A percentile compares a stretch with the other conserved stretches of the same genome.
phyloP scores from a whole-genome alignment of 2,113 vertebrate genomes.

The Lepus europaeus region DNA sequence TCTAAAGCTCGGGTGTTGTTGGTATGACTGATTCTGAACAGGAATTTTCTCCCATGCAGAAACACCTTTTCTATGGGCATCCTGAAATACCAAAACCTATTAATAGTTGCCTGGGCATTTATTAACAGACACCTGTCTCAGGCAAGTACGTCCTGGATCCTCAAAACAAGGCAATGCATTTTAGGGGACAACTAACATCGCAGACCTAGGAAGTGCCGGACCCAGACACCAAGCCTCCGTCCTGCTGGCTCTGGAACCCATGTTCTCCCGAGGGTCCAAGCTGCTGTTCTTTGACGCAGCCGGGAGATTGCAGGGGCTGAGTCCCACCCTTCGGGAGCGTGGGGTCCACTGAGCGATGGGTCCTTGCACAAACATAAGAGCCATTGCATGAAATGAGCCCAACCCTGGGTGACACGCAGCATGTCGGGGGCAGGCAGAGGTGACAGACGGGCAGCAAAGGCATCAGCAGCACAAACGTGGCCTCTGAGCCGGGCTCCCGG shows the following conservation, averaged over 20 bases:
- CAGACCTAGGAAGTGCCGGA: not conserved
- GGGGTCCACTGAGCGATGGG: accelerated
- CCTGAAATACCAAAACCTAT: not conserved
- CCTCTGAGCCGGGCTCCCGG: not conserved
- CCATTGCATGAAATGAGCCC: accelerated
- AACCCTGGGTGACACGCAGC: too few relatives aligned
- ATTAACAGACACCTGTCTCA: not conserved
- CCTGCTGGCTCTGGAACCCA: not conserved
- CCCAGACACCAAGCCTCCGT: not conserved
- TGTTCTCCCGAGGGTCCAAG: too few relatives aligned
- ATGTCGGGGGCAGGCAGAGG: too few relatives aligned
- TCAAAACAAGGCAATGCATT: not conserved
- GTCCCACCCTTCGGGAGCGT: not conserved
- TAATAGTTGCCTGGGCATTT: not conserved
- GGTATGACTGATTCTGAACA: not conserved
- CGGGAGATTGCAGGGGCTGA: not conserved
- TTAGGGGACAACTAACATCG: not conserved
- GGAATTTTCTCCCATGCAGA: not conserved
- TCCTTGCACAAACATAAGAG: not conserved
- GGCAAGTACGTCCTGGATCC: not conserved
- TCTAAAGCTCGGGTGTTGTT: not conserved
- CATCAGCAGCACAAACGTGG: too few relatives aligned
- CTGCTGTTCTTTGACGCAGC: not conserved
- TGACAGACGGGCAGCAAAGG: too few relatives aligned
- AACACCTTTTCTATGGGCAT: not conserved